Conservation (phyloP, 2,888 invertebrate genomes). For the Eupelmus urozonus region DNA sequence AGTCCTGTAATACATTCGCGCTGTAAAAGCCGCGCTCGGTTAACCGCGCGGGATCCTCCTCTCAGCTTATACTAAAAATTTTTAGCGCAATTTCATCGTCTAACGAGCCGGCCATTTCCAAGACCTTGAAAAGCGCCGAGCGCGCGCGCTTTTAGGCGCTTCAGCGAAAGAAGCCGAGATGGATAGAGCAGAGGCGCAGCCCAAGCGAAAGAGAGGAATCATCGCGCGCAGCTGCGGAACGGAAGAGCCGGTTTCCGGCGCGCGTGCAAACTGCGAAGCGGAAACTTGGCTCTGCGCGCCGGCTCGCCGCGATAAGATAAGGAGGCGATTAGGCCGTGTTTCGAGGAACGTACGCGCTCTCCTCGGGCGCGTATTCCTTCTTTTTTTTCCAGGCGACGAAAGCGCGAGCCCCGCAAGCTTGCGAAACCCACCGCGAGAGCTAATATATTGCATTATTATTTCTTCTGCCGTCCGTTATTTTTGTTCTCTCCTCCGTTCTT, state of each 20-base stretch:
- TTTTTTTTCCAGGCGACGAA: conserved; percentile 18
- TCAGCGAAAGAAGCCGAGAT: background rate
- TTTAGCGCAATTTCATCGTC: too few species aligned
- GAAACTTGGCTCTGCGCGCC: conserved; percentile 35
- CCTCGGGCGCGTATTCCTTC: conserved; percentile 1
- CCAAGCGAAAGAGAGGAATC: background rate
- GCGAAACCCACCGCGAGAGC: conserved; percentile 12
- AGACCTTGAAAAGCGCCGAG: too few species aligned
- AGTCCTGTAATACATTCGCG: too few species aligned
- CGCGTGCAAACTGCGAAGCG: conserved; percentile 36
- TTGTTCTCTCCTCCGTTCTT: conserved; percentile 1
- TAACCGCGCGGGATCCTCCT: too few species aligned
- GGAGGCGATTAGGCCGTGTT: conserved; percentile 2
- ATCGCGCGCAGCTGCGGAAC: conserved; percentile 30
- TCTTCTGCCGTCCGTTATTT: background rate
- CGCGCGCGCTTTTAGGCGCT: too few species aligned
- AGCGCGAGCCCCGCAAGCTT: background rate
- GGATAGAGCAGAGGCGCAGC: background rate
- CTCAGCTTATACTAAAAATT: too few species aligned
- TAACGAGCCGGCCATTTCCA: too few species aligned
- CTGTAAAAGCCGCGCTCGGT: too few species aligned
- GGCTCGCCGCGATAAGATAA: conserved; percentile 55
- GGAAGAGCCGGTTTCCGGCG: conserved; percentile 69
- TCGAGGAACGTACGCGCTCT: background rate
- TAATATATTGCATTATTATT: conserved; percentile 33